phyloP scores from a whole-genome alignment of 1,140 invertebrate genomes.

The Trichonephila clavata region DNA sequence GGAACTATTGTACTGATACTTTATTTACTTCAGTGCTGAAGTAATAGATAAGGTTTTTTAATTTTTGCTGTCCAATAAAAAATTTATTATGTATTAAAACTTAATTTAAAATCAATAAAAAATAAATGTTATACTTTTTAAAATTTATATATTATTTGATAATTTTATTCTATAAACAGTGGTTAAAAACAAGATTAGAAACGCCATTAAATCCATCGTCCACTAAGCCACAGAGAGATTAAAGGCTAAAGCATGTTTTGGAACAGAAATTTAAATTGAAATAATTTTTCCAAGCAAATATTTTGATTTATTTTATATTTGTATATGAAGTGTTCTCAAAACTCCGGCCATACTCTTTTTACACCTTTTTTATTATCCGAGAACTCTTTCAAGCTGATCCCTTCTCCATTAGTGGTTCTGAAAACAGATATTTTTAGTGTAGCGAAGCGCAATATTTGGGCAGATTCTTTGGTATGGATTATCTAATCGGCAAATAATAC shows the following conservation, averaged over 20 bases:
- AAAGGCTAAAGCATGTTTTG: neutral
- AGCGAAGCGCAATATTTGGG: neutral
- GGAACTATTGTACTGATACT: too few relatives aligned
- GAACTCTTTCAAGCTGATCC: neutral
- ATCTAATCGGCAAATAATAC: conserved; percentile 25
- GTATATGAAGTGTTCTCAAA: neutral
- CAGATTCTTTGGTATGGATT: neutral
- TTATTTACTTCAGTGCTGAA: too few relatives aligned
- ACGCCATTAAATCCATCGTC: neutral
- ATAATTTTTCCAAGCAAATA: neutral
- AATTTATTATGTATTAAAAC: too few relatives aligned
- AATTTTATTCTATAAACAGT: too few relatives aligned
- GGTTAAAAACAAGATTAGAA: neutral
- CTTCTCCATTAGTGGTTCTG: neutral
- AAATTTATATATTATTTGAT: too few relatives aligned
- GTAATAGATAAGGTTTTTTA: too few relatives aligned
- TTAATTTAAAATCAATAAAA: too few relatives aligned
- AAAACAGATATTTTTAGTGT: neutral
- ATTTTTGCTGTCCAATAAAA: too few relatives aligned
- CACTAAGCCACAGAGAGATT: neutral
- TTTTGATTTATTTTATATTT: neutral
- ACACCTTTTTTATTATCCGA: neutral
- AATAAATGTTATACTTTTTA: too few relatives aligned
- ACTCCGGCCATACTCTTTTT: neutral
- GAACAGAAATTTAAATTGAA: neutral